Evolutionary conservation across 2,113 vertebrate genomes (phyloP), one percentile per base, ranked within the genome.

Genomic region (Actenoides lindsayi): DNA sequence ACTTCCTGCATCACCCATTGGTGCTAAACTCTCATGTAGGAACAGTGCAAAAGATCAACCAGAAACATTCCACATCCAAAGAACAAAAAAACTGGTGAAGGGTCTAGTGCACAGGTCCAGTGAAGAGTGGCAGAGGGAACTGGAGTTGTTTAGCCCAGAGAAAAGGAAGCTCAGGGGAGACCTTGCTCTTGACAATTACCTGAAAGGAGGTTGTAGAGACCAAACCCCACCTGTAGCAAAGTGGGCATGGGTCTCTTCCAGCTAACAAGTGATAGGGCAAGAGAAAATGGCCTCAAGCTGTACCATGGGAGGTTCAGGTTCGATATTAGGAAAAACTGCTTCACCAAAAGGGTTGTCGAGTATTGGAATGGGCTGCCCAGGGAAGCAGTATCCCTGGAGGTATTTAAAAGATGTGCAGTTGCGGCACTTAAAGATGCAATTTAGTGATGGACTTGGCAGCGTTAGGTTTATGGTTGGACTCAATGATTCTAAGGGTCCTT

Each of bases 11-110:
- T n/a, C 35, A 25, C 6, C 4, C 1, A 8, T 0, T 42, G 15
- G 19, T 83, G 25, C 67, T 73, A 21, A 59, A 69, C 5, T 48
- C 64, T 28, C 7, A 18, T 0, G 2, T 4, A 74, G 50, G 27
- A 74, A 74, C 10, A 9, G 19, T 6, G 6, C 48, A 21, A 16
- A 24, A 50, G 10, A 25, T 68, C 11, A 79, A 2, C 16, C 1
- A 0, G 3, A 67, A 7, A 21, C 13, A 5, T 37, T 84, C 31
- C 1, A 0, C 2, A 1, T 39, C 68, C 46, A 67, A 3, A 25
- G 27, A 6, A 3, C 41, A 35, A 8, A 0, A 0, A 16, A 17
- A 13, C 25, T 63, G n/a, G 39, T 4, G 56, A 69, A 33, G n/a
- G 39, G 20, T 8, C 30, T 35, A 2, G 64, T 41, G 48, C 5